A percentile compares a stretch with the other conserved stretches of the same genome.
These are phyloP conservation scores for Thysanoteuthis rhombus DNA, from an alignment of 2,888 invertebrate genomes.

Conservation along the genomic window DNA sequence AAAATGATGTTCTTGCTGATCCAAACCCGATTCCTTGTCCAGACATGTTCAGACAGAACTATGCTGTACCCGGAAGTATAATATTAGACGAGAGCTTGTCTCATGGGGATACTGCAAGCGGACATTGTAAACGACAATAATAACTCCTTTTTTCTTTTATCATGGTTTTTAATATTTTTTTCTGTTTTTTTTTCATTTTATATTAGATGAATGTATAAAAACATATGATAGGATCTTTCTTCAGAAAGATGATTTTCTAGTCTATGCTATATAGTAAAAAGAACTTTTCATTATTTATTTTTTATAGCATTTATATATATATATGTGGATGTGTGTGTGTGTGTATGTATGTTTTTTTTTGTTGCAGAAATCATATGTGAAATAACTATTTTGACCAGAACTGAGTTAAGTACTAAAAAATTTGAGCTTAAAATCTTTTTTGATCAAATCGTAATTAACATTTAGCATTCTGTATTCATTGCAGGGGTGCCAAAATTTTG, in stretches of 20 bases:
- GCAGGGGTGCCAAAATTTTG: too few relatives aligned
- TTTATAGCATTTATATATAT: too few relatives aligned
- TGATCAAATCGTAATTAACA: too few relatives aligned
- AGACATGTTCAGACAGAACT: constrained; percentile 12
- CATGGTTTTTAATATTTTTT: background rate
- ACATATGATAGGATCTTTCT: background rate
- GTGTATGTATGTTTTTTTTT: background rate
- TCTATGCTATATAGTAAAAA: background rate
- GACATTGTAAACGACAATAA: background rate
- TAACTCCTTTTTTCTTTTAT: background rate
- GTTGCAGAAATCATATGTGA: background rate
- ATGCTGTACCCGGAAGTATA: background rate
- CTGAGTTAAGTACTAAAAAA: too few relatives aligned
- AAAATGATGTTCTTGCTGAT: background rate
- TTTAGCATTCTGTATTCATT: too few relatives aligned
- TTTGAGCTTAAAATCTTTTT: too few relatives aligned
- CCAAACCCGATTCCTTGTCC: background rate
- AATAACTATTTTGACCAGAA: too few relatives aligned
- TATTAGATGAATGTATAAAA: background rate
- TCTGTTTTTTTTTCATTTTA: background rate
- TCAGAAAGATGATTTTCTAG: background rate
- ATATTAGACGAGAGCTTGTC: background rate
- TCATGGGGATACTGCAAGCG: background rate
- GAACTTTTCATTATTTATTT: background rate
- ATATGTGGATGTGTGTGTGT: too few relatives aligned